These are phyloP conservation scores for Mola mola DNA, from an alignment of 2,113 vertebrate genomes.

Conservation along the genomic window DNA sequence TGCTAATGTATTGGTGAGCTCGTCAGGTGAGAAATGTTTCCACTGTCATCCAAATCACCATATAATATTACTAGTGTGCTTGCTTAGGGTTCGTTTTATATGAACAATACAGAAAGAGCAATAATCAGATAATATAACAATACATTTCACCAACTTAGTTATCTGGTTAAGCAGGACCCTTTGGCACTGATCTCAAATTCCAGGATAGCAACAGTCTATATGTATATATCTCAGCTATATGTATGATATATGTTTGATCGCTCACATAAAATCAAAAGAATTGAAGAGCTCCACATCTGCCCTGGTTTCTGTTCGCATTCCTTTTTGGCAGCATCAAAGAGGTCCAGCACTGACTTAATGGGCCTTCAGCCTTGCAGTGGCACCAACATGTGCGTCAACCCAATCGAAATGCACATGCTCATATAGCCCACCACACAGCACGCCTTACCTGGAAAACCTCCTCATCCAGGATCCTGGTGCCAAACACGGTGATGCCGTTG, in stretches of 20 bases:
- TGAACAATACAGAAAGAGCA: neutral
- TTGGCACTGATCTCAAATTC: too few relatives aligned
- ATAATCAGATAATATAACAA: neutral
- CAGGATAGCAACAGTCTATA: too few relatives aligned
- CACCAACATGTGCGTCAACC: neutral
- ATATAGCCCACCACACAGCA: neutral
- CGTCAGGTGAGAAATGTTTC: too few relatives aligned
- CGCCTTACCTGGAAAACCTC: slow-evolving; percentile 93
- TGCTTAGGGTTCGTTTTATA: too few relatives aligned
- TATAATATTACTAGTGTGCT: too few relatives aligned
- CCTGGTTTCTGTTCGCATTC: slow-evolving; percentile 40
- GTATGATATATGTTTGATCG: too few relatives aligned
- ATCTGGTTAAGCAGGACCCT: too few relatives aligned
- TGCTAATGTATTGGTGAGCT: too few relatives aligned
- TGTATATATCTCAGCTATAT: too few relatives aligned
- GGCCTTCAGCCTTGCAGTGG: neutral
- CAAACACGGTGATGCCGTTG: slow-evolving; percentile 92
- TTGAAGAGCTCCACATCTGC: neutral
- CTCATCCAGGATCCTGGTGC: slow-evolving; percentile 92
- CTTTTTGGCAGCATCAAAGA: slow-evolving; percentile 29
- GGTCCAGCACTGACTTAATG: neutral
- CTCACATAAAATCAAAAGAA: too few relatives aligned
- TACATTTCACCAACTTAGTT: too few relatives aligned
- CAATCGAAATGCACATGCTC: neutral
- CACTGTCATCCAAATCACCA: too few relatives aligned